Evolutionary conservation across 2,797 vertebrate genomes (phyloP).

Genomic region (Sebastes variabilis): DNA sequence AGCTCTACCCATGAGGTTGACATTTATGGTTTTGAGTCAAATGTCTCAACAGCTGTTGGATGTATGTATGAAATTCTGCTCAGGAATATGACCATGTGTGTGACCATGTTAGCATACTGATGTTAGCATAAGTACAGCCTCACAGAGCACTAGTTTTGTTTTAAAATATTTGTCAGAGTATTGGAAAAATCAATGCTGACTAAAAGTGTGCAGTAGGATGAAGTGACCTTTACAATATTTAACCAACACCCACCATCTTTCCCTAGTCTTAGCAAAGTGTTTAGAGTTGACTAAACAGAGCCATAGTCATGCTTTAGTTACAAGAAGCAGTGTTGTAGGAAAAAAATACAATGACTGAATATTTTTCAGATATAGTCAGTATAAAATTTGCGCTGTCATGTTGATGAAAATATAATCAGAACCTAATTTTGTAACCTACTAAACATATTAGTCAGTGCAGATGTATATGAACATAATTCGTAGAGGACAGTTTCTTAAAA

Average conservation of each 20-base stretch:
- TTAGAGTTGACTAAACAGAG: not conserved
- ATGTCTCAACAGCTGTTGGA: not conserved
- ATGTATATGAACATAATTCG: not conserved
- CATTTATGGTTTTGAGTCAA: not conserved
- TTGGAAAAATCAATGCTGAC: not conserved
- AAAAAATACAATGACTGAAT: not conserved
- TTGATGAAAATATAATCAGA: not conserved
- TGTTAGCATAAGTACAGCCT: not conserved
- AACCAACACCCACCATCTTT: not conserved
- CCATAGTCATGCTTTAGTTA: not conserved
- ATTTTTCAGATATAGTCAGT: not conserved
- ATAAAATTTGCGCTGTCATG: not conserved
- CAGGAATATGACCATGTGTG: not conserved
- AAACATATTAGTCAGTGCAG: not conserved
- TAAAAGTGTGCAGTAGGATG: not conserved
- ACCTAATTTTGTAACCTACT: not conserved
- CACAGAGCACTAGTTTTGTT: not conserved
- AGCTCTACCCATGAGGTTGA: not conserved
- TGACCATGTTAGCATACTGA: not conserved
- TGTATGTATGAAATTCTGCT: not conserved
- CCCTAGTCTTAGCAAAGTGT: not conserved
- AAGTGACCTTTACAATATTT: not conserved
- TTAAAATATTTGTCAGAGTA: not conserved
- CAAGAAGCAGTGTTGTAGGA: not conserved
- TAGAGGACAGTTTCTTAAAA: constrained; percentile 4